Base-by-base conservation (phyloP, 2,888 invertebrate genomes). In the Acleris laterana region DNA sequence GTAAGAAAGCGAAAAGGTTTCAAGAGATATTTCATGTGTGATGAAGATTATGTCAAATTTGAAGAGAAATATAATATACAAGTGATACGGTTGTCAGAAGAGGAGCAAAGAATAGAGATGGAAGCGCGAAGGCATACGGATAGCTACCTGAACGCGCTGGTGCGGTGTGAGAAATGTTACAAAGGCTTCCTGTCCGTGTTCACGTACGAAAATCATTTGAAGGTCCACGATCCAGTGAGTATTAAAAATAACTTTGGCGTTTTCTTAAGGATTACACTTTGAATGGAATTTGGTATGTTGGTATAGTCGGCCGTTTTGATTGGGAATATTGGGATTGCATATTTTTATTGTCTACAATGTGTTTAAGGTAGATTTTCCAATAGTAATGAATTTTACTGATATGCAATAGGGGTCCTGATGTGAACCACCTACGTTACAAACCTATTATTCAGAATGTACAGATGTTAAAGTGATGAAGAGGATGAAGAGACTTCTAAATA, bases 21-120 rank as follows among this genome's bases (percentile, higher is more conserved):
- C n/a, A 66, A 66, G n/a, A 56, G 65, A 25, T 66, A 66, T 19
- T 66, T 66, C 32, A 66, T 66, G 65, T 66, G 65, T 19, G 65
- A 66, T 5, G 65, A 66, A 22, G 65, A 66, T 66, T 66, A 66
- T 32, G 7, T 66, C 4, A 66, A 66, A 32, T 66, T 66, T n/a
- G 65, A 66, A 19, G 65, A 66, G 46, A 66, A 61, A 1, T 66
- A 66, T 13, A 66, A 66, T 28, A 66, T 66, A 17, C 25, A 56
- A 59, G 65, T 65, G 25, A 61, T 65, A 25, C 42, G 61, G 0
- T 1, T 65, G 22, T 61, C 61, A 1, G 65, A 65, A 16, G 61
- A 65, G 11, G 65, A 65, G 56, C 65, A 65, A 17, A 28, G n/a
- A 17, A 42, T 32, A 2, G 65, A 65, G 25, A 65, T 65, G 65